phyloP scores from a whole-genome alignment of 2,113 vertebrate genomes.

The Natator depressus region DNA sequence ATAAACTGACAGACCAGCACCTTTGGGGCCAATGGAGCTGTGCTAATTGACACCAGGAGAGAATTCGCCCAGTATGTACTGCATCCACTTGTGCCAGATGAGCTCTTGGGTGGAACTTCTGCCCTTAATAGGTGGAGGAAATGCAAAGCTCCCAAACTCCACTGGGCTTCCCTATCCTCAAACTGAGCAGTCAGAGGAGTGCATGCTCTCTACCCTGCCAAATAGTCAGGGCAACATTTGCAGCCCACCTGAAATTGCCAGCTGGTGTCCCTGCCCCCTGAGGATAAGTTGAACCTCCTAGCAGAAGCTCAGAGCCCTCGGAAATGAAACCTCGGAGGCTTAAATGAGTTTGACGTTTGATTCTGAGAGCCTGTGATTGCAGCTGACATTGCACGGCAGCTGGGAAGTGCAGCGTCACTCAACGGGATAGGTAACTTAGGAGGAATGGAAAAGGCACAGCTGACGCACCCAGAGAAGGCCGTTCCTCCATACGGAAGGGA shows the following conservation, averaged over 20 bases:
- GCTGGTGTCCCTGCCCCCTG: background rate
- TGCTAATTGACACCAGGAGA: background rate
- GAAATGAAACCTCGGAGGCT: background rate
- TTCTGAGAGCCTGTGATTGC: background rate
- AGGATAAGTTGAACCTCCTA: background rate
- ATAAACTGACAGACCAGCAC: background rate
- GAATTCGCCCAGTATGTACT: background rate
- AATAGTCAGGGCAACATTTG: background rate
- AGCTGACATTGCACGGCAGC: background rate
- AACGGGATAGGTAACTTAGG: background rate
- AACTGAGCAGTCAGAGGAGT: background rate
- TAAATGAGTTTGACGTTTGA: background rate
- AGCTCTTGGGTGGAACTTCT: background rate
- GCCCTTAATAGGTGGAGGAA: background rate
- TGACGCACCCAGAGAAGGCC: background rate
- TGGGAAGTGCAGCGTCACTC: background rate
- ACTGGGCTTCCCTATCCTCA: background rate
- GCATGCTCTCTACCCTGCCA: background rate
- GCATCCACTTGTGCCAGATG: background rate
- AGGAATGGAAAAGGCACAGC: background rate
- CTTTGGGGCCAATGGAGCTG: background rate
- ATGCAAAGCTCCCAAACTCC: background rate
- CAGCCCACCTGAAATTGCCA: background rate
- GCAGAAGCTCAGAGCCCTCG: background rate
- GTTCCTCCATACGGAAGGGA: accelerated